These are phyloP conservation scores for Toxonevra muliebris DNA, from an alignment of 2,888 invertebrate genomes.

Conservation along the genomic window DNA sequence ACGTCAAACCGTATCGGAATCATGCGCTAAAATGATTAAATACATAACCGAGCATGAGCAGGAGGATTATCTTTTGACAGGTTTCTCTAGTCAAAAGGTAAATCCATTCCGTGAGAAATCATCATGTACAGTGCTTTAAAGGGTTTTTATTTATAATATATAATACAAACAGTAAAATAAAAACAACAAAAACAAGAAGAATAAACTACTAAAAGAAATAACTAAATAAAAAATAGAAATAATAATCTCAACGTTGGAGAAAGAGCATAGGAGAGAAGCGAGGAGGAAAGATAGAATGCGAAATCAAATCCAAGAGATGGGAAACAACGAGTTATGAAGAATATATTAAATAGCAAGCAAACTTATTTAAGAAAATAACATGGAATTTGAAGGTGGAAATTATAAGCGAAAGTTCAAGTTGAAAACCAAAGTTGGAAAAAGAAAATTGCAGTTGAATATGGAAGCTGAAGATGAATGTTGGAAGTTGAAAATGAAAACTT, in stretches of 20 bases:
- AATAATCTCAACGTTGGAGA: too few species aligned
- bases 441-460: not conserved
- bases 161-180: conserved; percentile 13
- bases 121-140: conserved; percentile 85
- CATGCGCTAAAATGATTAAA: conserved; percentile 93
- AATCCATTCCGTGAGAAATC: conserved; percentile 97
- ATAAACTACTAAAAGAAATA: conserved; percentile 13
- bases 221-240: not conserved
- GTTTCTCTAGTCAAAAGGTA: conserved; percentile 94
- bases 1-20: conserved; percentile 86
- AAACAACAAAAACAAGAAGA: conserved; percentile 25
- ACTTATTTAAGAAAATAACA: too few species aligned
- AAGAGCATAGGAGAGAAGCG: too few species aligned
- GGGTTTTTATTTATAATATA: conserved; percentile 17
- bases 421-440: too few species aligned
- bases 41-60: conserved; percentile 91
- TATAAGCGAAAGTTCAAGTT: too few species aligned
- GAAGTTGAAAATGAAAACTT: too few species aligned
- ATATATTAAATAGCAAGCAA: too few species aligned
- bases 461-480: conserved; percentile 1
- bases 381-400: too few species aligned
- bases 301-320: too few species aligned
- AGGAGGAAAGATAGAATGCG: too few species aligned
- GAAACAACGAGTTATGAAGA: too few species aligned
- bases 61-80: conserved; percentile 92